Evolutionary conservation across 1,140 invertebrate species (phyloP).

Genomic region (Drosophila asahinai): DNA sequence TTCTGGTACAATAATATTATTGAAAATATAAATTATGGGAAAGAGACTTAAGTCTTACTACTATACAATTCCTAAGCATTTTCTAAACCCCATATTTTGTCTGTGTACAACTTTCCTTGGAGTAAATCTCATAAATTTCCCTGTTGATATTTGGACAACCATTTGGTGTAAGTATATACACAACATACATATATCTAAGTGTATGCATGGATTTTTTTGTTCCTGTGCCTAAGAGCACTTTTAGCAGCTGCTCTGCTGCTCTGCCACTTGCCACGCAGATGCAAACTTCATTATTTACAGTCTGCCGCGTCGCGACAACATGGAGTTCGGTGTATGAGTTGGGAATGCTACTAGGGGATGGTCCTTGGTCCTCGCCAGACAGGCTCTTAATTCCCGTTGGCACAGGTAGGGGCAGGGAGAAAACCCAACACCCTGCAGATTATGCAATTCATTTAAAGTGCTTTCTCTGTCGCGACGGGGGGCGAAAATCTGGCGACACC

Average conservation of each 20-base stretch:
- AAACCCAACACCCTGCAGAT: slow-evolving; percentile 45
- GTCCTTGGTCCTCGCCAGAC: slow-evolving; percentile 18
- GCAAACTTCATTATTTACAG: slow-evolving; percentile 82
- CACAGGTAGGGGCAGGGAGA: slow-evolving; percentile 9
- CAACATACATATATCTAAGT: slow-evolving; percentile 16
- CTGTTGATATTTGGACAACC: slow-evolving; percentile 50
- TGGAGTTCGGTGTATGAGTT: slow-evolving; percentile 35
- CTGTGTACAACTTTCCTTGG: slow-evolving; percentile 36
- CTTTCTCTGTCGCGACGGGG: slow-evolving; percentile 22
- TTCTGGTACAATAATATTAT: background rate
- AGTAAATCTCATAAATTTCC: slow-evolving; percentile 58
- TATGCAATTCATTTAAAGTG: slow-evolving; percentile 78
- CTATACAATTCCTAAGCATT: too few relatives aligned
- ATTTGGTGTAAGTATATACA: slow-evolving; percentile 57
- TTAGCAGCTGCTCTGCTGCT: slow-evolving; percentile 19
- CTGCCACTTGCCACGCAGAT: slow-evolving; percentile 59
- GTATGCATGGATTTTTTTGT: slow-evolving; percentile 25
- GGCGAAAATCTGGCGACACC: slow-evolving; percentile 26
- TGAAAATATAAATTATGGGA: too few relatives aligned
- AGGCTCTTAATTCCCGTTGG: slow-evolving; percentile 58
- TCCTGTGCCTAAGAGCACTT: slow-evolving; percentile 61
- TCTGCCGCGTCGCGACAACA: slow-evolving; percentile 76
- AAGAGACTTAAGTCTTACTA: too few relatives aligned
- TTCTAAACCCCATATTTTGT: background rate
- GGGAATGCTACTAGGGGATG: background rate